Conservation (phyloP, 1,140 invertebrate species). For the Nomia melanderi region DNA sequence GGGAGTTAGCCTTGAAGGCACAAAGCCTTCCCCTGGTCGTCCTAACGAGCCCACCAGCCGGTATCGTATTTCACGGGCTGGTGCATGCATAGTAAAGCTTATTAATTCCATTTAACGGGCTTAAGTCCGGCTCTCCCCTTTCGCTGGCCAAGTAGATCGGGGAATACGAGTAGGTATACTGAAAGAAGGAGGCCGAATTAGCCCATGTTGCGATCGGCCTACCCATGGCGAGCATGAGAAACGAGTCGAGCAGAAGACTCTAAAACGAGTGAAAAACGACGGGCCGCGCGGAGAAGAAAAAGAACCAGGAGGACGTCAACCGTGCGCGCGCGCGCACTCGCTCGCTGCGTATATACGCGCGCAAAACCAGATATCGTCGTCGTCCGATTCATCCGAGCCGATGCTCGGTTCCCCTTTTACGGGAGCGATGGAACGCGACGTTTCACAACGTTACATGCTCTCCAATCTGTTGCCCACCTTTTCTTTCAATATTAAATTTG, state of each 20-base stretch:
- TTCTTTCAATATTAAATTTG: constrained; percentile 32
- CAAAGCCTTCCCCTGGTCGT: constrained; percentile 71
- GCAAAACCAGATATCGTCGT: constrained; percentile 60
- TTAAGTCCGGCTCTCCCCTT: constrained; percentile 68
- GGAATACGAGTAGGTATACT: constrained; percentile 68
- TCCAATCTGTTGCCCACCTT: constrained; percentile 52
- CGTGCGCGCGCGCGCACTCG: no score
- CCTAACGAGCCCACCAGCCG: constrained; percentile 71
- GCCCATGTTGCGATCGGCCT: constrained; percentile 63
- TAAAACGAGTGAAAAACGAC: constrained; percentile 42
- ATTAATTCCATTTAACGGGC: constrained; percentile 79
- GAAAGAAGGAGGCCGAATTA: constrained; percentile 54
- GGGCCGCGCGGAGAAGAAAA: constrained; percentile 10
- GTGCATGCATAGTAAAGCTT: constrained; percentile 78
- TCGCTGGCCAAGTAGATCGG: constrained; percentile 66
- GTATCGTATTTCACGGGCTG: constrained; percentile 78
- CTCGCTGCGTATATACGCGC: constrained; percentile 19
- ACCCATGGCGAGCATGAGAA: constrained; percentile 63
- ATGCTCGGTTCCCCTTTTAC: constrained; percentile 48
- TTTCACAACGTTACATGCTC: constrained; percentile 45
- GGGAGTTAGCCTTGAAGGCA: constrained; percentile 70
- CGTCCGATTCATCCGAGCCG: constrained; percentile 38
- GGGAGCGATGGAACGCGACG: constrained; percentile 44
- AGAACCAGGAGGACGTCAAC: constrained; percentile 4
- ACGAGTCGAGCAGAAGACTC: constrained; percentile 54